Evolutionary conservation across 2,888 invertebrate species (phyloP).

Genomic region (Papilio demoleus): DNA sequence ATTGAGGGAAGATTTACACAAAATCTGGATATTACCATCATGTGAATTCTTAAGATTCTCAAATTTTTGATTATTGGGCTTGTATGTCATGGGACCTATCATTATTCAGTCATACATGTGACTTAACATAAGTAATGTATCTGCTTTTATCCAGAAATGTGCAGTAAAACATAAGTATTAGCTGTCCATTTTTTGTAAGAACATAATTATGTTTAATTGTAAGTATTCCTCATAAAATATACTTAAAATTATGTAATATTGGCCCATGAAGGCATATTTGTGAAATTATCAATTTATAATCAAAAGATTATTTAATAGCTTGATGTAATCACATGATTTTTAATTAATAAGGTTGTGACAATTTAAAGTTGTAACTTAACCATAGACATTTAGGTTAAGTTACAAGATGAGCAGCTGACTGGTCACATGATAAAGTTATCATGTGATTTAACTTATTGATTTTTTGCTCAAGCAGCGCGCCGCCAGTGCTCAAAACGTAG

Average conservation of each 20-base stretch:
- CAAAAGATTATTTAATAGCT: background rate
- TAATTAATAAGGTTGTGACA: background rate
- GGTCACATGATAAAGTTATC: conserved; percentile 67
- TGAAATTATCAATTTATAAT: background rate
- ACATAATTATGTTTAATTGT: background rate
- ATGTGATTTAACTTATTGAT: conserved; percentile 58
- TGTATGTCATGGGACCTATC: no score
- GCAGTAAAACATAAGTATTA: no score
- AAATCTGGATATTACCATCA: background rate
- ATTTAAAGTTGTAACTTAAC: conserved; percentile 21
- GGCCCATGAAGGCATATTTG: background rate
- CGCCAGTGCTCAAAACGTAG: conserved; percentile 33
- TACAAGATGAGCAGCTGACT: conserved; percentile 54
- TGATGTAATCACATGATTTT: conserved; percentile 3
- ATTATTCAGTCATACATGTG: background rate
- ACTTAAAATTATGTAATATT: conserved; percentile 10
- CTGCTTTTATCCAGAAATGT: background rate
- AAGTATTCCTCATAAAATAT: background rate
- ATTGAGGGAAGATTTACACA: no score
- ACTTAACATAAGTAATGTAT: background rate
- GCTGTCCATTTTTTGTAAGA: background rate
- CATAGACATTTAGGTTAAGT: conserved; percentile 37
- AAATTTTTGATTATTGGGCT: background rate
- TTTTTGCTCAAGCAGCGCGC: conserved; percentile 21
- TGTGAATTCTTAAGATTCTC: background rate